Evolutionary conservation across 1,140 invertebrate species (phyloP).

Genomic region (Schmidtea mediterranea): DNA sequence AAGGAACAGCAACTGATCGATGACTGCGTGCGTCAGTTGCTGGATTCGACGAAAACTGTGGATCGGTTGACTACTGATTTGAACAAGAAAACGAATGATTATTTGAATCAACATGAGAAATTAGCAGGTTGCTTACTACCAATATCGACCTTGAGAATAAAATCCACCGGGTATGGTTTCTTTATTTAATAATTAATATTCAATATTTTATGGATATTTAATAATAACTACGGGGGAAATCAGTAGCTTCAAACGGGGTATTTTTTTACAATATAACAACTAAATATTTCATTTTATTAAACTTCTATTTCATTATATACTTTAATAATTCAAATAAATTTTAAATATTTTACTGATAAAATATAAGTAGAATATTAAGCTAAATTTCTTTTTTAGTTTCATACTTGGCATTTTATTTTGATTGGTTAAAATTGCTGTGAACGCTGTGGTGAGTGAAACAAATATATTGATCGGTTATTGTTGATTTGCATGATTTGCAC

Average conservation of each 20-base stretch:
- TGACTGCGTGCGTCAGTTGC: background rate
- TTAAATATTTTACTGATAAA: too few species aligned
- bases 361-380: too few species aligned
- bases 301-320: too few species aligned
- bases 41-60: background rate
- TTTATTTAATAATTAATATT: background rate
- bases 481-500: too few species aligned
- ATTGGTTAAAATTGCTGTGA: too few species aligned
- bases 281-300: too few species aligned
- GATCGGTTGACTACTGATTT: background rate
- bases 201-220: background rate
- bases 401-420: too few species aligned
- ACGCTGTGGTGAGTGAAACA: too few species aligned
- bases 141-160: background rate
- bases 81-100: background rate
- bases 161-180: background rate
- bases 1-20: background rate
- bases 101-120: background rate
- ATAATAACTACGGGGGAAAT: background rate
- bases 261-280: background rate
- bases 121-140: background rate
- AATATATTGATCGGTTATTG: too few species aligned
- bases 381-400: too few species aligned
- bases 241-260: background rate
- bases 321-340: too few species aligned